Evolutionary conservation across 2,797 vertebrate genomes (phyloP).

Genomic region (Triplophysa bombifrons): DNA sequence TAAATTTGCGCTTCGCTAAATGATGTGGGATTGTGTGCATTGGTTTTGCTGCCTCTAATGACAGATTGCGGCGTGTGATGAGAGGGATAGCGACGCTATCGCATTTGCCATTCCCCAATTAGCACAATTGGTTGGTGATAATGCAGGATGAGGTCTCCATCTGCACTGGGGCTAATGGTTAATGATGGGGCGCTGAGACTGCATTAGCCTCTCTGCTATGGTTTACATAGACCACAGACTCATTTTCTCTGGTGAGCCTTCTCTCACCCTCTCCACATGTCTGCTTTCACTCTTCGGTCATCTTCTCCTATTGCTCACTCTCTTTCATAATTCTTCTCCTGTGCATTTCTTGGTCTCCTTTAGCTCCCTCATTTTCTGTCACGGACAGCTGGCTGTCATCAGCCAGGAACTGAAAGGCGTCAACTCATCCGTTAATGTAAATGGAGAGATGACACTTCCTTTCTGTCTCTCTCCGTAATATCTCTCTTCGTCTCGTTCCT

Average conservation of each 20-base stretch:
- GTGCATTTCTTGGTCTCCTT: constrained; percentile 26
- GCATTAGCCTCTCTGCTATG: constrained; percentile 26
- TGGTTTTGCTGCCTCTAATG: constrained; percentile 34
- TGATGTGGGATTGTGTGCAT: constrained; percentile 47
- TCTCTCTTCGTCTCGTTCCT: constrained; percentile 33
- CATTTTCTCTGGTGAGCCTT: neutral
- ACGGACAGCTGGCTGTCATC: constrained; percentile 50
- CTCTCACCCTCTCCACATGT: constrained; percentile 12
- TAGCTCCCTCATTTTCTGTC: neutral
- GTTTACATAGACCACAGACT: constrained; percentile 1
- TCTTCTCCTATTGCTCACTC: neutral
- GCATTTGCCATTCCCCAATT: constrained; percentile 38
- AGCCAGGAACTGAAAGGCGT: constrained; percentile 41
- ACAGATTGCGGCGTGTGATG: constrained; percentile 15
- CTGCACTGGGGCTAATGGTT: constrained; percentile 15
- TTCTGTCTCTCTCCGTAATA: constrained; percentile 11
- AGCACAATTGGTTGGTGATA: constrained; percentile 35
- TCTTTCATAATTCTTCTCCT: neutral
- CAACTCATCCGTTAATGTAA: constrained; percentile 43
- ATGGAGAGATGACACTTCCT: constrained; percentile 44
- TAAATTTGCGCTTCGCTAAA: constrained; percentile 29
- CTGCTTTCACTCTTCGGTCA: constrained; percentile 3
- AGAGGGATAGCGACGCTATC: constrained; percentile 18
- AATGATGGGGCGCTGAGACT: constrained; percentile 19
- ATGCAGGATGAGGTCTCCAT: constrained; percentile 30